A percentile compares a stretch with the other conserved stretches of the same genome.
phyloP scores from a whole-genome alignment of 1,140 invertebrate genomes.

The Oreohelix idahoensis region DNA sequence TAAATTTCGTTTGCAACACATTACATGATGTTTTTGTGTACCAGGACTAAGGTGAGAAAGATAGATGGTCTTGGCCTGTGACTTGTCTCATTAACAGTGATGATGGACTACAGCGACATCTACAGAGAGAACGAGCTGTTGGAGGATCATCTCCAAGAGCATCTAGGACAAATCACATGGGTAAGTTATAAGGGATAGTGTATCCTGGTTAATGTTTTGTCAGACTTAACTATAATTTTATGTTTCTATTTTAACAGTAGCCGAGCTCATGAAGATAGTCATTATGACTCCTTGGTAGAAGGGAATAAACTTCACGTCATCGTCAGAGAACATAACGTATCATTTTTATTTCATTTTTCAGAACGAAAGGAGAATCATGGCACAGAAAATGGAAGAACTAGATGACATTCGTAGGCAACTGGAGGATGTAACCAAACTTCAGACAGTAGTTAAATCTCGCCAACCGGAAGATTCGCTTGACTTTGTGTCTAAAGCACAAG shows the following conservation, averaged over 20 bases:
- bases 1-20: too few species aligned
- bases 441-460: neutral
- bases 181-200: too few species aligned
- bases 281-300: too few species aligned
- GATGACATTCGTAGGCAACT: constrained; percentile 17
- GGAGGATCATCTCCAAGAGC: constrained; percentile 14
- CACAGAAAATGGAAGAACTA: constrained; percentile 10
- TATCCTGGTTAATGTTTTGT: too few species aligned
- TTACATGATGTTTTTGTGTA: too few species aligned
- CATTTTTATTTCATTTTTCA: neutral
- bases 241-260: too few species aligned
- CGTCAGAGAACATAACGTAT: neutral
- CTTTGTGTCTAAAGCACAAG: neutral
- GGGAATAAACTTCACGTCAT: too few species aligned
- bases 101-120: constrained; percentile 21
- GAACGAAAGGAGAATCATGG: neutral
- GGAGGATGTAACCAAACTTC: neutral
- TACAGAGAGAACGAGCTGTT: constrained; percentile 16
- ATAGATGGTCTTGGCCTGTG: too few species aligned
- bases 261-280: too few species aligned
- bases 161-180: neutral
- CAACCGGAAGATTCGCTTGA: neutral
- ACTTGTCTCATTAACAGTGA: too few species aligned
- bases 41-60: too few species aligned
- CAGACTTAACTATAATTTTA: too few species aligned